These are phyloP conservation scores for Trematomus bernacchii DNA, from an alignment of 2,797 vertebrate genomes.

Conservation along the genomic window DNA sequence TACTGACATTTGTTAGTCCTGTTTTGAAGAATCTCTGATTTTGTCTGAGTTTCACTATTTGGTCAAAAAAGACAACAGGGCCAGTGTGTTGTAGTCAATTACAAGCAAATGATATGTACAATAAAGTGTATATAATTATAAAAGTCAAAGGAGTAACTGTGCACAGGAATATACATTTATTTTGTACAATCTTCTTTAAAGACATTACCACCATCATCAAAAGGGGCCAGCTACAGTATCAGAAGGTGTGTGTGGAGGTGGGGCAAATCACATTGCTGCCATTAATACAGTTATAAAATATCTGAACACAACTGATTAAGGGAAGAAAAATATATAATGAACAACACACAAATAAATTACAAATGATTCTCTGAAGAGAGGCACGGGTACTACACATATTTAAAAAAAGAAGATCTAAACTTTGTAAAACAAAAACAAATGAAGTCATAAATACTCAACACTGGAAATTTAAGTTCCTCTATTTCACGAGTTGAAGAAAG, in stretches of 20 bases:
- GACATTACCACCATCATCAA: slow-evolving; percentile 16
- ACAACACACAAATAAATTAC: slow-evolving; percentile 79
- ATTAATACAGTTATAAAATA: slow-evolving; percentile 32
- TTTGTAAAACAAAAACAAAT: slow-evolving; percentile 58
- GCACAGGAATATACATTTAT: slow-evolving; percentile 53
- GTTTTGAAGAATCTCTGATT: slow-evolving; percentile 25
- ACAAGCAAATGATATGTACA: slow-evolving; percentile 38
- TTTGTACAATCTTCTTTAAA: slow-evolving; percentile 35
- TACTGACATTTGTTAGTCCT: slow-evolving; percentile 54
- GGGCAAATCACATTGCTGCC: slow-evolving; percentile 33
- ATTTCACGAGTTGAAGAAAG: slow-evolving; percentile 79
- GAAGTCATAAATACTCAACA: slow-evolving; percentile 80
- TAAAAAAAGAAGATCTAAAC: slow-evolving; percentile 41
- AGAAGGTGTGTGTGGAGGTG: slow-evolving; percentile 14
- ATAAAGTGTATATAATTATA: slow-evolving; percentile 26
- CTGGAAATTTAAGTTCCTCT: slow-evolving; percentile 69
- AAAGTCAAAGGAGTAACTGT: slow-evolving; percentile 33
- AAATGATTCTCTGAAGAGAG: slow-evolving; percentile 60
- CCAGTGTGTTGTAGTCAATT: neutral
- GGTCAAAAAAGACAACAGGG: slow-evolving; percentile 34
- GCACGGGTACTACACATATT: slow-evolving; percentile 50
- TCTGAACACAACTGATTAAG: slow-evolving; percentile 43
- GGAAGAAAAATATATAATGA: slow-evolving; percentile 58
- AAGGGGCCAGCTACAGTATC: slow-evolving; percentile 30
- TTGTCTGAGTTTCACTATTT: slow-evolving; percentile 30